phyloP scores from a whole-genome alignment of 2,797 vertebrate genomes.

The Perdix hodgsoniae region DNA sequence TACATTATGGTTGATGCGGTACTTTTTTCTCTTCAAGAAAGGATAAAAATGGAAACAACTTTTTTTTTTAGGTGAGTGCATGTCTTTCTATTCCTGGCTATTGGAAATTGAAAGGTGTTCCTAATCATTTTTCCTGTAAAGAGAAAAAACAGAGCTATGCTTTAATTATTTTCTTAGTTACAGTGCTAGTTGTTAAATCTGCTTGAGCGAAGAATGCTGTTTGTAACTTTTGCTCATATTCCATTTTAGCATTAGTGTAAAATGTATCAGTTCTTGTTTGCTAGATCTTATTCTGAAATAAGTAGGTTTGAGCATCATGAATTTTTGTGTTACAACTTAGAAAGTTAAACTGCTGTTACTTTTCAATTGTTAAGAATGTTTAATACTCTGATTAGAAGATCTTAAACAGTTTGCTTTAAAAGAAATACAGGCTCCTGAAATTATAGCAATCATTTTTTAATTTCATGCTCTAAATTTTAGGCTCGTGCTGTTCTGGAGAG shows the following conservation, averaged over 20 bases:
- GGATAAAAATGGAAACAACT: not conserved
- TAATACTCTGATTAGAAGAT: not conserved
- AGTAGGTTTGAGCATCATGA: not conserved
- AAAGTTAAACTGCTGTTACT: not conserved
- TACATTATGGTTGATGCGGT: fast-evolving
- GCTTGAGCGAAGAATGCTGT: not conserved
- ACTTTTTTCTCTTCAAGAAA: not conserved
- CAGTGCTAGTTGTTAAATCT: not conserved
- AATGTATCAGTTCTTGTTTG: not conserved
- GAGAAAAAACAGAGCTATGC: not conserved
- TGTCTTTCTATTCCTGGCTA: not conserved
- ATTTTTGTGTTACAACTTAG: not conserved
- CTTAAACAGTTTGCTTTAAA: not conserved
- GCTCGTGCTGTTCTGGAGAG: constrained; percentile 91
- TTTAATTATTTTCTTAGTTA: not conserved
- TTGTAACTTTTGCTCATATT: not conserved
- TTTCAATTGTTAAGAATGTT: not conserved
- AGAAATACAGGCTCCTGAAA: not conserved
- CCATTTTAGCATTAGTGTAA: not conserved
- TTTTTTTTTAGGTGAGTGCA: too few species aligned
- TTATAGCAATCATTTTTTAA: not conserved
- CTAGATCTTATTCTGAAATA: not conserved
- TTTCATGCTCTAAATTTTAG: constrained; percentile 69
- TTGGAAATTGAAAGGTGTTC: not conserved
- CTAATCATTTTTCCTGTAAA: not conserved